These are phyloP conservation scores for Porites divaricata DNA, from an alignment of 92 coral and sea anemone genomes.

Conservation along the genomic window DNA sequence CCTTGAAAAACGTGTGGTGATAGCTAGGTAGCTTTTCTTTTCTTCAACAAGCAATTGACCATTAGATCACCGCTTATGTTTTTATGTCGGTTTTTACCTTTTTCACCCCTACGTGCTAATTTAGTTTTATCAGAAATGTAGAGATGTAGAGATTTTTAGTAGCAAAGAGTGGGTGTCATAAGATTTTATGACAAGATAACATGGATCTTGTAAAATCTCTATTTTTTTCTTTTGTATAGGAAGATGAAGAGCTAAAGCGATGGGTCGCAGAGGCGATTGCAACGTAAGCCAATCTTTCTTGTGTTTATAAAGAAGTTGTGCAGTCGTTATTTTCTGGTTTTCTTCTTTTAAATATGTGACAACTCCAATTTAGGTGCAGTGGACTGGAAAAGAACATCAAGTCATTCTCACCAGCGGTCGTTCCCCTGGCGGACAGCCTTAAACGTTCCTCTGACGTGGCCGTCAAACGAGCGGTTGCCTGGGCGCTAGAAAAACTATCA, in stretches of 20 bases:
- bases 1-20: too few relatives aligned
- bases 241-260: slow-evolving; percentile 77
- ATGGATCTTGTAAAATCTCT: too few relatives aligned
- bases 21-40: too few relatives aligned
- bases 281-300: slow-evolving; percentile 48
- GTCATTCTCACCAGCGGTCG: slow-evolving; percentile 80
- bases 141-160: too few relatives aligned
- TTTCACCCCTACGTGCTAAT: too few relatives aligned
- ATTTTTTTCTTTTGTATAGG: slow-evolving; percentile 32
- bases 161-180: too few relatives aligned
- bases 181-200: too few relatives aligned
- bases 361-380: slow-evolving; percentile 74
- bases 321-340: too few relatives aligned
- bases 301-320: background rate
- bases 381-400: slow-evolving; percentile 76
- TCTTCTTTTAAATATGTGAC: background rate
- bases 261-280: slow-evolving; percentile 91
- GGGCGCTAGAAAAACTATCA: slow-evolving; percentile 87
- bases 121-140: too few relatives aligned
- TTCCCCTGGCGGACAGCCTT: slow-evolving; percentile 87
- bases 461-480: slow-evolving; percentile 78
- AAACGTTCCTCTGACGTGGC: slow-evolving; percentile 68
- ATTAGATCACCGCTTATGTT: too few relatives aligned
- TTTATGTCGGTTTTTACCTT: too few relatives aligned
- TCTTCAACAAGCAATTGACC: too few relatives aligned